A percentile compares a stretch with the other conserved stretches of the same genome.
These are phyloP conservation scores for Phalacrocorax aristotelis DNA, from an alignment of 2,113 vertebrate species.

Conservation along the genomic window DNA sequence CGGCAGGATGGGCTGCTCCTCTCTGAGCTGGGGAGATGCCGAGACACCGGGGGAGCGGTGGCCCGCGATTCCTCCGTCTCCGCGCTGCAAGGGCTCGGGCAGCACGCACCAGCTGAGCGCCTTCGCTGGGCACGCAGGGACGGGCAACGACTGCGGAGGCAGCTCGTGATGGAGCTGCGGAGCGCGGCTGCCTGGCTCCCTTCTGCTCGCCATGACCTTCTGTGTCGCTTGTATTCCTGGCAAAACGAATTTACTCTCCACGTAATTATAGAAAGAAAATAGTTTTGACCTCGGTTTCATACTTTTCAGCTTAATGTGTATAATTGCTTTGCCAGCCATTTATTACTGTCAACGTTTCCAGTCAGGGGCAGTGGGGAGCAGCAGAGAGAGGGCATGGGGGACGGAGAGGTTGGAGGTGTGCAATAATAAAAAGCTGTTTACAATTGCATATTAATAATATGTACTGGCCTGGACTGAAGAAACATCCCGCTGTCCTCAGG, in stretches of 20 bases:
- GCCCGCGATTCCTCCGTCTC: neutral
- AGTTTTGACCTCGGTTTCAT: slow-evolving; percentile 48
- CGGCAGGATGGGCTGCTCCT: neutral
- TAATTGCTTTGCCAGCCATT: slow-evolving; percentile 60
- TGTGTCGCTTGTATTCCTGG: neutral
- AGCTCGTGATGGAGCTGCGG: neutral
- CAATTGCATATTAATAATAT: neutral
- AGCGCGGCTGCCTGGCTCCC: neutral
- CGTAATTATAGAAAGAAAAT: slow-evolving; percentile 61
- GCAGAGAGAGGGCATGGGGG: neutral
- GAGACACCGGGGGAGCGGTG: neutral
- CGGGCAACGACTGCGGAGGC: neutral
- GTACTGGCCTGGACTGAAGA: neutral
- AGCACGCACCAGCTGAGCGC: neutral
- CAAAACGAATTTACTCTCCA: slow-evolving; percentile 36
- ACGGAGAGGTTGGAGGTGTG: neutral
- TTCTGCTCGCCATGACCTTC: neutral
- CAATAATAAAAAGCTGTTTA: slow-evolving; percentile 23
- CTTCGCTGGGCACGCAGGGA: neutral
- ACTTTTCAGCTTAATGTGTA: slow-evolving; percentile 49
- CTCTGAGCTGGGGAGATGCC: neutral
- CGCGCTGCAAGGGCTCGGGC: neutral
- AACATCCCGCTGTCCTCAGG: neutral
- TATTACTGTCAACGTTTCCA: slow-evolving; percentile 47
- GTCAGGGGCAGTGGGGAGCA: neutral